These are phyloP conservation scores for Aeoliscus strigatus DNA, from an alignment of 2,797 vertebrate genomes.

Conservation along the genomic window DNA sequence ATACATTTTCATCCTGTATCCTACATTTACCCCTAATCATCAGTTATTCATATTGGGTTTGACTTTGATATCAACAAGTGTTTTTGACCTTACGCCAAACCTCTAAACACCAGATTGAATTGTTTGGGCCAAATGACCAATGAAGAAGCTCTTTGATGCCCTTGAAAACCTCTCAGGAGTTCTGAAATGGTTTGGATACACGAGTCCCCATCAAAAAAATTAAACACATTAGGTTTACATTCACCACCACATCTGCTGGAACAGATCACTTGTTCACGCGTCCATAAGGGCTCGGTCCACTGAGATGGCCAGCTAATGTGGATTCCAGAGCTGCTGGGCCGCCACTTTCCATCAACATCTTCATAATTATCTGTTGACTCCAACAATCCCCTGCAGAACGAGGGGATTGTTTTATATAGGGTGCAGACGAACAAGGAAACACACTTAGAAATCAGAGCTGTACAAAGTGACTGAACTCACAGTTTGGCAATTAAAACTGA, in stretches of 20 bases:
- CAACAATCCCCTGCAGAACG: conserved; percentile 11
- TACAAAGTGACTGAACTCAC: conserved; percentile 22
- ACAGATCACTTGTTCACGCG: conserved; percentile 32
- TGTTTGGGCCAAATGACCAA: too few relatives aligned
- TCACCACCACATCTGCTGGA: conserved; percentile 29
- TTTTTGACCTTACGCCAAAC: too few relatives aligned
- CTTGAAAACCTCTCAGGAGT: too few relatives aligned
- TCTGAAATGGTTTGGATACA: too few relatives aligned
- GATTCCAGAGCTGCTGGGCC: conserved; percentile 25
- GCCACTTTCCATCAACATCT: conserved; percentile 49
- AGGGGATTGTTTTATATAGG: neutral
- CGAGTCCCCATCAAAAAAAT: too few relatives aligned
- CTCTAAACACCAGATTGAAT: too few relatives aligned
- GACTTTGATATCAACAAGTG: too few relatives aligned
- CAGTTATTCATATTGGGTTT: too few relatives aligned
- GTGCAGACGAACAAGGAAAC: conserved; percentile 7
- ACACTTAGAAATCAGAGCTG: conserved; percentile 13
- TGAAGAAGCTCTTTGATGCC: too few relatives aligned
- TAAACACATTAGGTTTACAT: conserved; percentile 11
- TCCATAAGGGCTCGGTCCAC: conserved; percentile 21
- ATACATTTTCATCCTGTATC: too few relatives aligned
- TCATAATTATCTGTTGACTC: conserved; percentile 45
- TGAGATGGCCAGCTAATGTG: conserved; percentile 16
- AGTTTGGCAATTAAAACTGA: conserved; percentile 17
- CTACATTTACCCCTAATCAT: too few relatives aligned